Evolutionary conservation across 2,888 invertebrate species (phyloP), one percentile per base, ranked within the genome.

Genomic region (Baccha elongata): DNA sequence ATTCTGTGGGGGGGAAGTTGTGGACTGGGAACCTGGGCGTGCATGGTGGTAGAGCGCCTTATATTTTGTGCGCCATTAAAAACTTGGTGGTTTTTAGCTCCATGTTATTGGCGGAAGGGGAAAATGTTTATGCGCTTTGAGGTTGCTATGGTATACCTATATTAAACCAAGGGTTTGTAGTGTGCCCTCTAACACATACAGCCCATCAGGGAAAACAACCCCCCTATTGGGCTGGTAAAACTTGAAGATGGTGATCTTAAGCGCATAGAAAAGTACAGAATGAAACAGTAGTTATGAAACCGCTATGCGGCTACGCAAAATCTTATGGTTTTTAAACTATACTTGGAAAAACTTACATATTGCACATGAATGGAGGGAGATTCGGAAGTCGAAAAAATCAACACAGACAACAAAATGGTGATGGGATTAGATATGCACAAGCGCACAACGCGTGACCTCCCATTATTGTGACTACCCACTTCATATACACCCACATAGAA

Each of bases 371-470:
- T n/a, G n/a, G n/a, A n/a, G n/a, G n/a, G n/a, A n/a, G n/a, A n/a
- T n/a, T n/a, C n/a, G n/a, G n/a, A n/a, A n/a, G n/a, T 15, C 52
- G 17, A 37, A 21, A 37, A 21, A 55, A 37, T 21, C 35, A 7
- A 55, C 32, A 64, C 15, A 48, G 13, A 64, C 21, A 52, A 53
- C 81, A 76, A 71, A 71, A 76, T 76, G 81, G 81, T 67, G 71
- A 65, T 67, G 48, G 53, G 42, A 26, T 65, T 53, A n/a, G n/a
- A n/a, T 71, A 76, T 81, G 81, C 71, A 72, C 81, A 81, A 71
- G 80, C 80, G 80, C 80, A 75, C 69, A 69, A 64, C 64, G 58
- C 40, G 52, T 58, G 64, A 65, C 69, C 62, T 50, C 64, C 75
- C 44, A 52, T 69, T 58, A 13, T 21, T 21, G 55, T 44, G 37